A percentile compares a stretch with the other conserved stretches of the same genome.
Evolutionary conservation across 2,888 invertebrate species (phyloP).

Genomic region (Theretra japonica): DNA sequence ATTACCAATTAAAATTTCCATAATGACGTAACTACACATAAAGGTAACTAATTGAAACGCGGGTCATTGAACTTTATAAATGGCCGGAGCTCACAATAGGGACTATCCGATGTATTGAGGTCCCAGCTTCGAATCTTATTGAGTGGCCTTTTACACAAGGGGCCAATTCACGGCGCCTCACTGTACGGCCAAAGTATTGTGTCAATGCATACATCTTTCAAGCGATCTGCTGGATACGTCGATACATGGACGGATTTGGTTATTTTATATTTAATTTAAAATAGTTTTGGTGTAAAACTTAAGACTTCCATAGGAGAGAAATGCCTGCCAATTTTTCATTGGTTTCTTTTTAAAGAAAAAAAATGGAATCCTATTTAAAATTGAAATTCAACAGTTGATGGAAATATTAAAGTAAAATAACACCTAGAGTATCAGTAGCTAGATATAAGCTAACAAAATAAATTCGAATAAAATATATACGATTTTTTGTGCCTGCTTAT

Average conservation of each 20-base stretch:
- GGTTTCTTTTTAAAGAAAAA: too few species aligned
- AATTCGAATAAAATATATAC: neutral
- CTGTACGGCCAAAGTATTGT: constrained; percentile 14
- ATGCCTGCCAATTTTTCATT: too few species aligned
- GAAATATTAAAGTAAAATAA: too few species aligned
- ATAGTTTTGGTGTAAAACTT: neutral
- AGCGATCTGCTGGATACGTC: constrained; percentile 12
- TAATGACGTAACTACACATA: constrained; percentile 38
- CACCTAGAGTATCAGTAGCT: too few species aligned
- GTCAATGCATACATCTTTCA: constrained; percentile 18
- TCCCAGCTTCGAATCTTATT: constrained; percentile 57
- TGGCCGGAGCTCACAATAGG: constrained; percentile 62
- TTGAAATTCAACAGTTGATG: too few species aligned
- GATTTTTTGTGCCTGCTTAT: neutral
- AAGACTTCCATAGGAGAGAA: neutral
- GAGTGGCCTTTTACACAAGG: constrained; percentile 53
- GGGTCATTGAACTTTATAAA: constrained; percentile 71
- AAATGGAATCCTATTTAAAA: too few species aligned
- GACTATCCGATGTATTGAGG: constrained; percentile 65
- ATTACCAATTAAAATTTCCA: constrained; percentile 41
- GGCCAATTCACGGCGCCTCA: constrained; percentile 57
- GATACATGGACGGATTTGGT: neutral
- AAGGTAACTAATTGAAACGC: constrained; percentile 49
- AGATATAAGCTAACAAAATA: too few species aligned
- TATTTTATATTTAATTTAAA: neutral